phyloP scores from a whole-genome alignment of 2,113 vertebrate genomes.

The Physeter macrocephalus region DNA sequence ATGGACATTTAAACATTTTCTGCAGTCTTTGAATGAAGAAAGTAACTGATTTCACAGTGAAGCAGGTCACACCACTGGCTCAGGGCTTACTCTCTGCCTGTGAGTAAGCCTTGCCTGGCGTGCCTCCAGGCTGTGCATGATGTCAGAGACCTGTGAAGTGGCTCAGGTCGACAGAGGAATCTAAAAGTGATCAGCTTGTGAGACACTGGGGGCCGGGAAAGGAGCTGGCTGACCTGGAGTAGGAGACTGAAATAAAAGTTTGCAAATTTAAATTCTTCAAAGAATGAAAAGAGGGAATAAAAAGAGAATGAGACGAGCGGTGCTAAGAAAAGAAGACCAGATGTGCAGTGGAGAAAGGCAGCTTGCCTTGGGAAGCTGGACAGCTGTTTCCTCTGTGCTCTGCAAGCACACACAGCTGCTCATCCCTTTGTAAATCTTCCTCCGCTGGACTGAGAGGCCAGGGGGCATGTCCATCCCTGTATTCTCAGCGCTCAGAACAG shows the following conservation, averaged over 20 bases:
- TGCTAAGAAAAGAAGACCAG: not conserved
- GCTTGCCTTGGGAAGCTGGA: not conserved
- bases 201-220: not conserved
- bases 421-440: not conserved
- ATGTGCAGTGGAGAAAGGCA: not conserved
- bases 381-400: not conserved
- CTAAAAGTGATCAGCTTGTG: not conserved
- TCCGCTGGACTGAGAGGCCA: not conserved
- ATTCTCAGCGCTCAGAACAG: not conserved
- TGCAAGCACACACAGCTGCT: not conserved
- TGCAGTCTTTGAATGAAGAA: not conserved
- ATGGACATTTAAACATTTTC: not conserved
- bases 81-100: no score
- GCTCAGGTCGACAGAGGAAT: not conserved
- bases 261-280: not conserved
- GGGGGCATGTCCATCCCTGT: not conserved
- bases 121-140: not conserved
- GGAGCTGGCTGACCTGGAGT: not conserved
- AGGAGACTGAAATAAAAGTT: not conserved
- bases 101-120: not conserved
- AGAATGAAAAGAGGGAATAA: not conserved
- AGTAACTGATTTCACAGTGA: not conserved
- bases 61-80: not conserved
- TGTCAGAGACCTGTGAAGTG: not conserved
- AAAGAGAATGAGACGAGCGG: not conserved